Evolutionary conservation across 2,113 vertebrate species (phyloP).

Genomic region (Anoura caudifer): DNA sequence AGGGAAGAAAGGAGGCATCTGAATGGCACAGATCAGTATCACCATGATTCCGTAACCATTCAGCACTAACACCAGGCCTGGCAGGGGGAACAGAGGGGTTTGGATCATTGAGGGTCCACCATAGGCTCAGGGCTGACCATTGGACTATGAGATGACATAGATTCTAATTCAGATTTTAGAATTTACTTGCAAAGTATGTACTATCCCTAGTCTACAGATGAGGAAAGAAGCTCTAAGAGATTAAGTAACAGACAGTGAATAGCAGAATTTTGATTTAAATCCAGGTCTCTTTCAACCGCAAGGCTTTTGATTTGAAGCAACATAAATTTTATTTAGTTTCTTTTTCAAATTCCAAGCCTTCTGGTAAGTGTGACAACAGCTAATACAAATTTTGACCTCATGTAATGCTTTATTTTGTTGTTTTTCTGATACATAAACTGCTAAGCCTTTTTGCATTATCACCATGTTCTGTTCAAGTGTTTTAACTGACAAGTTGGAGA

Average conservation of each 20-base stretch:
- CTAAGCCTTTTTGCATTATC: conserved; percentile 26
- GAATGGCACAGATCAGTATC: conserved; percentile 31
- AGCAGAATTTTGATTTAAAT: conserved; percentile 22
- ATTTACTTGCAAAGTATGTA: conserved; percentile 4
- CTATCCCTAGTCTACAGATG: conserved; percentile 34
- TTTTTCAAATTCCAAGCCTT: conserved; percentile 29
- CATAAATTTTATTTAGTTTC: conserved; percentile 35
- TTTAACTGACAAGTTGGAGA: conserved; percentile 26
- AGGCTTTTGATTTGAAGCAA: not conserved
- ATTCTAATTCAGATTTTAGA: conserved; percentile 36
- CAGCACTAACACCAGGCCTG: not conserved
- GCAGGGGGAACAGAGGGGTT: not conserved
- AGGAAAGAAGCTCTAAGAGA: not conserved
- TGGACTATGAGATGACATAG: conserved; percentile 15
- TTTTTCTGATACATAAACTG: not conserved
- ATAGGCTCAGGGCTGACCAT: not conserved
- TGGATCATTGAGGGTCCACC: not conserved
- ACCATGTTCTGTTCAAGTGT: not conserved
- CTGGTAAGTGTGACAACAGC: not conserved
- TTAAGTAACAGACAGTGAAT: conserved; percentile 22
- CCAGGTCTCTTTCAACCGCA: not conserved
- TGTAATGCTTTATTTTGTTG: not conserved
- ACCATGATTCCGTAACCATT: not conserved
- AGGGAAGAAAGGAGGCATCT: not conserved
- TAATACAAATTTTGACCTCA: conserved; percentile 2